These are phyloP conservation scores for Patiria pectinifera DNA, from an alignment of 53 echinoderm and acorn worm species.

Conservation along the genomic window DNA sequence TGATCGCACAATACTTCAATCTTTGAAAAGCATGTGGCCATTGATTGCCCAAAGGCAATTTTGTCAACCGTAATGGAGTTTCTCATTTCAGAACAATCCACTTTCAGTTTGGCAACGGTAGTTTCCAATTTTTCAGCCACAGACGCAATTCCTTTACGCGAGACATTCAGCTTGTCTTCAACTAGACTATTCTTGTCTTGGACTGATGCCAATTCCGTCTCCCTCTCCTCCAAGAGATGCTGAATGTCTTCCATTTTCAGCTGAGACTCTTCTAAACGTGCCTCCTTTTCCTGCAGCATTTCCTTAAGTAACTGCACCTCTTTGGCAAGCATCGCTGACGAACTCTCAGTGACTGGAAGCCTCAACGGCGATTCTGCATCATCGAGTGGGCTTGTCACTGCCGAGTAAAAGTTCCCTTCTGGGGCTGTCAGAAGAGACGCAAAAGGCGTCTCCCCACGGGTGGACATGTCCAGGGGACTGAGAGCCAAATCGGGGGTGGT, in stretches of 20 bases:
- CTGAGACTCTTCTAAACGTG: background rate
- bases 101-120: conserved; percentile 19
- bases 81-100: conserved; percentile 37
- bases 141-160: conserved; percentile 2
- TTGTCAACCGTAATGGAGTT: background rate
- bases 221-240: conserved; percentile 34
- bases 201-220: conserved; percentile 9
- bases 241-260: conserved; percentile 54
- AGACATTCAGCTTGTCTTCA: conserved; percentile 9
- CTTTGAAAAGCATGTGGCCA: background rate
- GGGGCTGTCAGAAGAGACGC: conserved; percentile 54
- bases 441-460: conserved; percentile 67
- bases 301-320: conserved; percentile 34
- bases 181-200: background rate
- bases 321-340: background rate
- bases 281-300: conserved; percentile 36
- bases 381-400: conserved; percentile 58
- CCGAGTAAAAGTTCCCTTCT: conserved; percentile 43
- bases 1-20: background rate
- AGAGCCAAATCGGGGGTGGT: conserved; percentile 58
- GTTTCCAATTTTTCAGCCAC: conserved; percentile 10
- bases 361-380: conserved; percentile 37
- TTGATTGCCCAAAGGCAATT: background rate
- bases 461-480: conserved; percentile 44
- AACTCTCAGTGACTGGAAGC: conserved; percentile 8